Evolutionary conservation across 1,140 invertebrate species (phyloP), one percentile per base, ranked within the genome.

Genomic region (Aradophagus sp.): DNA sequence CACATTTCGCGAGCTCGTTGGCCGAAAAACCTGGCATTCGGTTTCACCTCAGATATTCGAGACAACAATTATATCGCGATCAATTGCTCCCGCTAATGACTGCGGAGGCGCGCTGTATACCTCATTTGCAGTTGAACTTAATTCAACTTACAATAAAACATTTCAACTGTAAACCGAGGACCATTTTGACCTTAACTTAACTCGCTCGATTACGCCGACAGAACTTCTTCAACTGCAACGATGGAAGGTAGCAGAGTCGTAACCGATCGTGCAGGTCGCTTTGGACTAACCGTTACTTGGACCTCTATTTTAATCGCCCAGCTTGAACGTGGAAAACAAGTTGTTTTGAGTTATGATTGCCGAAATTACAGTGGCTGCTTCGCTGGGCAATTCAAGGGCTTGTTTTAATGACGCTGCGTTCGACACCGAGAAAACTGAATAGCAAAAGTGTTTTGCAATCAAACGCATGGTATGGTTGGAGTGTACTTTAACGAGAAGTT

Each of bases 191-290:
- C 50, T 38, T 39, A 41, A 53, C 34, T 17, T 20, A 66, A 66
- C 35, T 66, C 50, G 52, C 36, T 32, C 63, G 38, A 67, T 58
- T 67, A 58, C 52, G 44, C 44, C 38, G 44, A 36, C 20, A 6
- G 32, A 58, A 67, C 44, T 67, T 58, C 20, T 52, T 52, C 53
- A 67, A 58, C 52, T 58, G 42, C 50, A 27, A 58, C 50, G 47
- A 47, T 42, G 34, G 52, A 66, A 58, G 58, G 44, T 58, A 66
- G 52, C 29, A n/a, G n/a, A 66, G 20, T 66, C 52, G 62, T 50
- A 56, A 44, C 44, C 41, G 61, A 55, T 55, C 59, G 31, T 66
- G 42, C 42, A 42, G 29, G 27, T 29, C 12, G 42, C 27, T 39
- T 16, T 47, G 50, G 13, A 26, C 17, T 14, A 15, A 29, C 19